A percentile compares a stretch with the other conserved stretches of the same genome.
phyloP scores from a whole-genome alignment of 1,140 invertebrate species.

The Magallana ariakensis region DNA sequence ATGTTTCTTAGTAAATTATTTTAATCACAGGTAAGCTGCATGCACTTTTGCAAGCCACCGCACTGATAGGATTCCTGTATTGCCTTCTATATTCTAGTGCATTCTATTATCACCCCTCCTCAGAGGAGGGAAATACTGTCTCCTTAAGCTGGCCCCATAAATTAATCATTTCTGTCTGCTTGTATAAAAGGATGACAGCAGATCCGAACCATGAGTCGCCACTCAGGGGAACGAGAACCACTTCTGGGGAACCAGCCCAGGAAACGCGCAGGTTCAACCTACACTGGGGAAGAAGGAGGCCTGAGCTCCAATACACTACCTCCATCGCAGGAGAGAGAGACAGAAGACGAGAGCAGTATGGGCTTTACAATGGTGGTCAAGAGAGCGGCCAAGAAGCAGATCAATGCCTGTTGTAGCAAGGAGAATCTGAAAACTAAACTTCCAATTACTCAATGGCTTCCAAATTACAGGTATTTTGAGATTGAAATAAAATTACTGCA shows the following conservation, averaged over 20 bases:
- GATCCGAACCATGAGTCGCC: slow-evolving; percentile 1
- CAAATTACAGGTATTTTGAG: slow-evolving; percentile 69
- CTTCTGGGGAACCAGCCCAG: slow-evolving; percentile 47
- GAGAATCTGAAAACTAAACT: slow-evolving; percentile 66
- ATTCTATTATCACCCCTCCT: neutral
- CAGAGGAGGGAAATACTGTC: neutral
- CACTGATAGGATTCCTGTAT: neutral
- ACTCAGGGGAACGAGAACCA: slow-evolving; percentile 50
- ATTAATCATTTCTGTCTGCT: slow-evolving; percentile 19
- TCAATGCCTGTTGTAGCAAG: slow-evolving; percentile 61
- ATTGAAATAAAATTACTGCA: no score
- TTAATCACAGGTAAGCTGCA: no score
- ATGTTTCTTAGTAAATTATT: no score
- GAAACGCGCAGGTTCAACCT: neutral
- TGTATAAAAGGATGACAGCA: slow-evolving; percentile 32
- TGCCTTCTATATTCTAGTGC: neutral
- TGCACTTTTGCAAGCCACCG: no score
- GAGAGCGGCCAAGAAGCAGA: slow-evolving; percentile 47
- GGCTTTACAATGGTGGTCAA: slow-evolving; percentile 35
- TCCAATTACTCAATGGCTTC: slow-evolving; percentile 73
- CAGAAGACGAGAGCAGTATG: slow-evolving; percentile 4
- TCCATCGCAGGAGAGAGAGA: no score
- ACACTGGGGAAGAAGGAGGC: neutral
- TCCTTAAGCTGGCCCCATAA: slow-evolving; percentile 3
- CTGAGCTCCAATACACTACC: neutral